Evolutionary conservation across 2,797 vertebrate species (phyloP).

Genomic region (Protosalanx chinensis): DNA sequence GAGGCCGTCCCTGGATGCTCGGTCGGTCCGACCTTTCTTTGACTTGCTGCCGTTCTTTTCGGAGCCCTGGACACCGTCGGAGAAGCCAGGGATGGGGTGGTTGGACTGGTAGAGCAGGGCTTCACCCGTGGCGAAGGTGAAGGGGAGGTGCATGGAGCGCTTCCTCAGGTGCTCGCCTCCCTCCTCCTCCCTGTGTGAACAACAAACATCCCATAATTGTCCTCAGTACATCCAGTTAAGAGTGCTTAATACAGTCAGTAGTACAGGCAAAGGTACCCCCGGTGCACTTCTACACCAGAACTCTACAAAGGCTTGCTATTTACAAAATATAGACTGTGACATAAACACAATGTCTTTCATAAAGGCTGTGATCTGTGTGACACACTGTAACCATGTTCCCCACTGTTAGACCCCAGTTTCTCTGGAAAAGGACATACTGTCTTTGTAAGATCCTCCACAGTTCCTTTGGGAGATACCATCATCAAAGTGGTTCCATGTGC

Average conservation of each 20-base stretch:
- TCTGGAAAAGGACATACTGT: not conserved
- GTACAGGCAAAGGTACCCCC: too few relatives aligned
- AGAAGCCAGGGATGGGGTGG: conserved; percentile 64
- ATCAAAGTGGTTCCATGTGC: not conserved
- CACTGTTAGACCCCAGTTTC: too few relatives aligned
- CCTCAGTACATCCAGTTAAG: too few relatives aligned
- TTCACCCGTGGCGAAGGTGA: conserved; percentile 79
- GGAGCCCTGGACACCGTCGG: conserved; percentile 51
- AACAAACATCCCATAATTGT: not conserved
- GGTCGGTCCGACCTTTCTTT: conserved; percentile 65
- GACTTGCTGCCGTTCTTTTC: conserved; percentile 64
- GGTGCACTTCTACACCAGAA: too few relatives aligned
- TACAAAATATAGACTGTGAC: not conserved
- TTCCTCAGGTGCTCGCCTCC: conserved; percentile 79
- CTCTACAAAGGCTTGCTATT: too few relatives aligned
- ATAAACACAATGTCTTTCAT: not conserved
- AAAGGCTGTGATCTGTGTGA: too few relatives aligned
- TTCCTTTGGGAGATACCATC: not conserved
- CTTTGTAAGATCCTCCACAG: not conserved
- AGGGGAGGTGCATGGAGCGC: conserved; percentile 77
- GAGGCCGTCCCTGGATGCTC: conserved; percentile 42
- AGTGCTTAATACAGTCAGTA: too few relatives aligned
- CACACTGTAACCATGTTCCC: too few relatives aligned
- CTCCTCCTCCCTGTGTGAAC: conserved; percentile 74
- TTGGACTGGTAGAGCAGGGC: conserved; percentile 78